phyloP scores from a whole-genome alignment of 35 echinoderm and acorn worm genomes.

The Apostichopus japonicus region DNA sequence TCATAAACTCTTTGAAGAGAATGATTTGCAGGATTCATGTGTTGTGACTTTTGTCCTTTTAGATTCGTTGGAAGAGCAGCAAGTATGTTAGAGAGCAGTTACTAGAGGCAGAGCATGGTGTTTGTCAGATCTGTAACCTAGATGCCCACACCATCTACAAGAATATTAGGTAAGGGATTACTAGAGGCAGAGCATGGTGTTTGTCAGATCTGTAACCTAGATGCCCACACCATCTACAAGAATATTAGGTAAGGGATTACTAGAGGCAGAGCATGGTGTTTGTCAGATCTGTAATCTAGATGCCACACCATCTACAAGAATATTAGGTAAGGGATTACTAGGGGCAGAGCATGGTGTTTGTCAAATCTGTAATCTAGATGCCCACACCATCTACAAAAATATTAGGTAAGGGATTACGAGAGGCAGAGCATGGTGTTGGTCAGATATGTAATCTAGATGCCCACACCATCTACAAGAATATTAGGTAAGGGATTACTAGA shows the following conservation, averaged over 20 bases:
- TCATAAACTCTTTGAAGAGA: no score
- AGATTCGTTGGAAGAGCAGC: slow-evolving; percentile 61
- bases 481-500: no score
- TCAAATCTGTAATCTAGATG: not conserved
- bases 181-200: no score
- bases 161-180: slow-evolving; percentile 70
- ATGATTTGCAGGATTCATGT: no score
- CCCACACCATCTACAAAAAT: no score
- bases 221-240: slow-evolving; percentile 69
- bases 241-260: slow-evolving; percentile 49
- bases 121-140: slow-evolving; percentile 76
- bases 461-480: no score
- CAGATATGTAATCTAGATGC: no score
- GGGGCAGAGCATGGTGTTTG: not conserved
- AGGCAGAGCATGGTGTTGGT: no score
- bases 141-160: slow-evolving; percentile 72
- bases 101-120: slow-evolving; percentile 70
- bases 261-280: not conserved
- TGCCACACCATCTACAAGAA: slow-evolving; percentile 68
- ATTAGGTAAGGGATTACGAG: no score
- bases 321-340: slow-evolving; percentile 52
- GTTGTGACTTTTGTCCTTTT: not conserved
- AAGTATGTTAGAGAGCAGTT: slow-evolving; percentile 74
- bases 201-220: not conserved
- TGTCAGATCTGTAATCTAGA: slow-evolving; percentile 26